These are phyloP conservation scores for Empis livida DNA, from an alignment of 2,888 invertebrate genomes.

Conservation along the genomic window DNA sequence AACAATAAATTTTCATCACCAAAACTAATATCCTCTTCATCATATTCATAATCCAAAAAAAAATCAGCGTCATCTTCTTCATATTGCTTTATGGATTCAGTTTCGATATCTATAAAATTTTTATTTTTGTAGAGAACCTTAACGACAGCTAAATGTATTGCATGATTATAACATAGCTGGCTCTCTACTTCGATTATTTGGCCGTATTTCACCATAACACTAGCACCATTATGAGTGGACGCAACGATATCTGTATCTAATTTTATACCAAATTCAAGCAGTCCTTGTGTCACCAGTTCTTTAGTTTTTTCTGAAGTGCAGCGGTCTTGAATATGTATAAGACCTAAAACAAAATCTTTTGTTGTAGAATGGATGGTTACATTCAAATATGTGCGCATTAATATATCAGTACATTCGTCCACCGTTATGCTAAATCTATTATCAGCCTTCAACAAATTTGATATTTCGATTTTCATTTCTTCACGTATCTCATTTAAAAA, in stretches of 20 bases:
- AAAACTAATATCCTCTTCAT: background rate
- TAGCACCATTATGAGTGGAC: background rate
- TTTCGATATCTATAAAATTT: background rate
- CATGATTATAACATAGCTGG: too few species aligned
- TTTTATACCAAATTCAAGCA: background rate
- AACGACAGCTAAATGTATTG: background rate
- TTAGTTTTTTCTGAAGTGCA: background rate
- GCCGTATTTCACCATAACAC: background rate
- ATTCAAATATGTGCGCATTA: background rate
- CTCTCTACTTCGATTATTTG: too few species aligned
- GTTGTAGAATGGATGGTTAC: background rate
- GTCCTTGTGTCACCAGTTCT: background rate
- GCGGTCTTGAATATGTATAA: background rate
- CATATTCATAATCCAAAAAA: background rate
- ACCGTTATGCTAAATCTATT: background rate
- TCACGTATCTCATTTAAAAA: background rate
- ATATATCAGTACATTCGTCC: background rate
- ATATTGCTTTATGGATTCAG: background rate
- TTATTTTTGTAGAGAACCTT: background rate
- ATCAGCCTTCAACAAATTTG: background rate
- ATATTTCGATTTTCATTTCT: background rate
- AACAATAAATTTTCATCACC: too few species aligned
- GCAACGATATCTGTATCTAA: constrained; percentile 1
- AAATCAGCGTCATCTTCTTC: background rate
- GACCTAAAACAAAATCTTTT: background rate